These are phyloP conservation scores for human DNA, from an alignment of 2,113 vertebrate species.

Conservation along the genomic window GRCh38 chr7:39023501-39024000, in stretches of 20 bases:
- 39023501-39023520: neutral
- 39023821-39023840: neutral
- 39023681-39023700: neutral
- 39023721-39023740: neutral
- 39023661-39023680: neutral
- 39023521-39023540: neutral
- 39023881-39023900: neutral
- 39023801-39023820: neutral
- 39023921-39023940: neutral
- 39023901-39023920: neutral
- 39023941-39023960: conserved; percentile 27
- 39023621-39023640: neutral
- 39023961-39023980: neutral
- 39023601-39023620: neutral
- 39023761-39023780: neutral
- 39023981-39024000: neutral
- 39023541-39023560: neutral
- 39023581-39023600: neutral
- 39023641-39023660: neutral
- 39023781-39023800: neutral
- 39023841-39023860: conserved; percentile 1
- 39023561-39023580: neutral
- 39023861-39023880: neutral
- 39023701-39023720: neutral
- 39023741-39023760: neutral